Conservation (phyloP, 2,797 vertebrate species). For the Helicolenus hilgendorfi region DNA sequence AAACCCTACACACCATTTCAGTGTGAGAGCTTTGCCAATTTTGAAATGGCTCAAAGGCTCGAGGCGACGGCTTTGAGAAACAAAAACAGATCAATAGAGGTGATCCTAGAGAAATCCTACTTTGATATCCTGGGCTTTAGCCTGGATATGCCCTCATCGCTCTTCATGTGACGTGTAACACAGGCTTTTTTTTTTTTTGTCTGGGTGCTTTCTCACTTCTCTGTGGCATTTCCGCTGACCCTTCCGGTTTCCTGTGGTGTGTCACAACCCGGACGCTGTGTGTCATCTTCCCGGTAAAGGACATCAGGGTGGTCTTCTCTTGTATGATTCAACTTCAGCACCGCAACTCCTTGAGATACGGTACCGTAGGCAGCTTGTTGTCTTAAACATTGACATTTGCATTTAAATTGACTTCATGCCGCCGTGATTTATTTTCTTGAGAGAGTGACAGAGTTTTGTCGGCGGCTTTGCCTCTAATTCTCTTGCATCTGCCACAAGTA, state of each 20-base stretch:
- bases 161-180: constrained; percentile 43
- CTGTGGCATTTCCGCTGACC: constrained; percentile 23
- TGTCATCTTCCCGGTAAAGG: constrained; percentile 39
- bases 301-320: constrained; percentile 36
- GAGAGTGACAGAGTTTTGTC: constrained; percentile 53
- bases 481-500: constrained; percentile 58
- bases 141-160: constrained; percentile 62
- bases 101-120: constrained; percentile 68
- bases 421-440: constrained; percentile 68
- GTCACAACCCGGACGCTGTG: background rate
- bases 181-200: constrained; percentile 17
- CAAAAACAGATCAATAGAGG: constrained; percentile 83
- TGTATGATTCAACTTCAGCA: constrained; percentile 58
- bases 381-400: constrained; percentile 80
- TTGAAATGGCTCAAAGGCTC: constrained; percentile 71
- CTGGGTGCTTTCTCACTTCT: constrained; percentile 18
- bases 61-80: constrained; percentile 63
- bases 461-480: constrained; percentile 72
- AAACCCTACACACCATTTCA: constrained; percentile 4
- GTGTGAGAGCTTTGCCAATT: constrained; percentile 54
- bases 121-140: constrained; percentile 70
- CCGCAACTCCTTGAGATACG: constrained; percentile 44
- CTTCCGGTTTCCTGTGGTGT: constrained; percentile 34
- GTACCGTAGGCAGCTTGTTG: constrained; percentile 33
- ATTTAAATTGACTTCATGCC: constrained; percentile 83